Evolutionary conservation across 2,113 vertebrate species (phyloP).

Genomic region (Cynoglossus semilaevis): DNA sequence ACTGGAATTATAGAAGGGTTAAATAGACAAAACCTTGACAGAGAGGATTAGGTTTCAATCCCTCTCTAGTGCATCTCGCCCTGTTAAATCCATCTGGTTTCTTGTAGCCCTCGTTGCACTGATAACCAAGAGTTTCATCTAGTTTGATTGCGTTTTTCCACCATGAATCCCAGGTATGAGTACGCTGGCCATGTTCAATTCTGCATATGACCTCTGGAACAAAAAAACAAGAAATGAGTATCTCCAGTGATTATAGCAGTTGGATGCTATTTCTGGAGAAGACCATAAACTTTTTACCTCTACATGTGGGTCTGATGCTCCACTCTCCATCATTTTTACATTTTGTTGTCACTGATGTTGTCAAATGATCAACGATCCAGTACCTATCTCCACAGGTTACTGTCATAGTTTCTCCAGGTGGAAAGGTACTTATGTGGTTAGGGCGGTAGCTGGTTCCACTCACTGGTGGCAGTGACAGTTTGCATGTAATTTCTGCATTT

Average conservation of each 20-base stretch:
- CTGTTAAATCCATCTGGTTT: rapidly evolving
- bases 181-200: rapidly evolving
- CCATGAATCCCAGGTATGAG: rapidly evolving
- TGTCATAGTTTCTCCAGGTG: not conserved
- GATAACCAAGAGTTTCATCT: rapidly evolving
- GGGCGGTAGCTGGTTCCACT: slow-evolving; percentile 1
- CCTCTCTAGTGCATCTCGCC: slow-evolving; percentile 52
- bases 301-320: slow-evolving; percentile 19
- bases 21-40: slow-evolving; percentile 52
- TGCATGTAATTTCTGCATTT: slow-evolving; percentile 45
- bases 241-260: no score
- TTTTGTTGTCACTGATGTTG: rapidly evolving
- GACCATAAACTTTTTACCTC: no score
- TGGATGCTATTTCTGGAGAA: no score
- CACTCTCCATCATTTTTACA: slow-evolving; percentile 22
- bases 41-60: slow-evolving; percentile 55
- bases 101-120: rapidly evolving
- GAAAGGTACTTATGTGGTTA: slow-evolving; percentile 18
- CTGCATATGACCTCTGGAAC: slow-evolving; percentile 47
- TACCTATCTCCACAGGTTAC: slow-evolving; percentile 15
- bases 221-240: not conserved
- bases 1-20: no score
- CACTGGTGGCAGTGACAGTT: rapidly evolving
- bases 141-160: rapidly evolving
- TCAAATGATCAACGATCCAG: rapidly evolving